Conservation (phyloP, 2,113 vertebrate species). For the Serinus canaria region DNA sequence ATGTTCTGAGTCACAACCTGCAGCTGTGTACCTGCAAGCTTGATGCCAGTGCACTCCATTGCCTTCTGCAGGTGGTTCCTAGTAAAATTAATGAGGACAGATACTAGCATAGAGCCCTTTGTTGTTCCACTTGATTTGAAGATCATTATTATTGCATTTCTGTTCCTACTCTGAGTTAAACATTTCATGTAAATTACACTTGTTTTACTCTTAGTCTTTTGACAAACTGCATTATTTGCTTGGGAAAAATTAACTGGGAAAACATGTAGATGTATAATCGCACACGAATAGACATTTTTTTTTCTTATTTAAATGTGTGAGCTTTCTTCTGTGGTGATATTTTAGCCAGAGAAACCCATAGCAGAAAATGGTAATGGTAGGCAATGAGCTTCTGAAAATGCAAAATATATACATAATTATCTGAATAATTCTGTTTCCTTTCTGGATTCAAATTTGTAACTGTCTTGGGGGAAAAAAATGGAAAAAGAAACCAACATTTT, state of each 20-base stretch:
- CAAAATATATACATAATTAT: neutral
- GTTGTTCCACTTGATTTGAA: neutral
- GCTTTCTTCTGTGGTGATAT: neutral
- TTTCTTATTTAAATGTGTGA: neutral
- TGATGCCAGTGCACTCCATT: neutral
- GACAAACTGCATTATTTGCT: neutral
- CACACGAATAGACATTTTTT: neutral
- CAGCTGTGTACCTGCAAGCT: neutral
- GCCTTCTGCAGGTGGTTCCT: neutral
- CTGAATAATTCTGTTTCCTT: neutral
- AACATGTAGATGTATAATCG: neutral
- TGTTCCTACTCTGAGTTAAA: neutral
- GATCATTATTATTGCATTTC: neutral
- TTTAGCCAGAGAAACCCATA: neutral
- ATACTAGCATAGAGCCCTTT: accelerated
- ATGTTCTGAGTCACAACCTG: neutral
- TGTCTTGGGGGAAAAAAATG: accelerated
- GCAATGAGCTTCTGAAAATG: neutral
- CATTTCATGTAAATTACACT: neutral
- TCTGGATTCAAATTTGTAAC: neutral
- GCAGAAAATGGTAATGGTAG: neutral
- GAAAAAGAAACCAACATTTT: neutral
- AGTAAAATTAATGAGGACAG: neutral
- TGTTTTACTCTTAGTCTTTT: neutral
- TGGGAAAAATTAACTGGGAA: neutral